These are phyloP conservation scores for Liparis tanakae DNA, from an alignment of 2,797 vertebrate species.

Conservation along the genomic window DNA sequence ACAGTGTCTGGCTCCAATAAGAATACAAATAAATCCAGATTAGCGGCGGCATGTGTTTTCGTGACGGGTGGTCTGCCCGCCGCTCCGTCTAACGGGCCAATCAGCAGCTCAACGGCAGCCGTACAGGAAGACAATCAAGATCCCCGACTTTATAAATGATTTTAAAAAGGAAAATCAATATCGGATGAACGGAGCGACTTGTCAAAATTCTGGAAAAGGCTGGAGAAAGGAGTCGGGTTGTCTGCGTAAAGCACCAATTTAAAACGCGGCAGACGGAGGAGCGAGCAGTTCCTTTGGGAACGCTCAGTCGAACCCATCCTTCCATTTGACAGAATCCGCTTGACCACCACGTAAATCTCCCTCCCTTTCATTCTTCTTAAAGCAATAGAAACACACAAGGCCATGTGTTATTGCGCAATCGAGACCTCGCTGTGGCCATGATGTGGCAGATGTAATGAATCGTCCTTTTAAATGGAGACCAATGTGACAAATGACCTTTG, in stretches of 20 bases:
- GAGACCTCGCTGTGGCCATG: neutral
- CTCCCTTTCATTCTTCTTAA: slow-evolving; percentile 12
- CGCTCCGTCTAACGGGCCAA: slow-evolving; percentile 40
- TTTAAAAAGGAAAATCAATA: neutral
- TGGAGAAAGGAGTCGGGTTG: neutral
- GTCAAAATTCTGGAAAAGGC: neutral
- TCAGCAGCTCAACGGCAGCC: slow-evolving; percentile 16
- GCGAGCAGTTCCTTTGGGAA: slow-evolving; percentile 13
- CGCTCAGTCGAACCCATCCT: slow-evolving; percentile 3
- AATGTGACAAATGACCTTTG: neutral
- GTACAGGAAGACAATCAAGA: neutral
- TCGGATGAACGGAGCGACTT: neutral
- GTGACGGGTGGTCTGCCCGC: slow-evolving; percentile 43
- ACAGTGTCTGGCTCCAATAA: no score
- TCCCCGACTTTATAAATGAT: neutral
- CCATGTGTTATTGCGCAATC: slow-evolving; percentile 17
- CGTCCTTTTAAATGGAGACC: neutral
- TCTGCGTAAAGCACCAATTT: slow-evolving; percentile 2
- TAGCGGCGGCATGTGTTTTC: no score
- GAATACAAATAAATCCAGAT: no score
- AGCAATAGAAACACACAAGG: slow-evolving; percentile 38
- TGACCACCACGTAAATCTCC: slow-evolving; percentile 33
- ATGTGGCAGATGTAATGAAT: slow-evolving; percentile 4
- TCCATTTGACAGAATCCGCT: slow-evolving; percentile 24
- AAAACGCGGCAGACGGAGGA: neutral